Evolutionary conservation across 2,888 invertebrate species (phyloP), one percentile per base, ranked within the genome.

Genomic region (Merodon equestris): DNA sequence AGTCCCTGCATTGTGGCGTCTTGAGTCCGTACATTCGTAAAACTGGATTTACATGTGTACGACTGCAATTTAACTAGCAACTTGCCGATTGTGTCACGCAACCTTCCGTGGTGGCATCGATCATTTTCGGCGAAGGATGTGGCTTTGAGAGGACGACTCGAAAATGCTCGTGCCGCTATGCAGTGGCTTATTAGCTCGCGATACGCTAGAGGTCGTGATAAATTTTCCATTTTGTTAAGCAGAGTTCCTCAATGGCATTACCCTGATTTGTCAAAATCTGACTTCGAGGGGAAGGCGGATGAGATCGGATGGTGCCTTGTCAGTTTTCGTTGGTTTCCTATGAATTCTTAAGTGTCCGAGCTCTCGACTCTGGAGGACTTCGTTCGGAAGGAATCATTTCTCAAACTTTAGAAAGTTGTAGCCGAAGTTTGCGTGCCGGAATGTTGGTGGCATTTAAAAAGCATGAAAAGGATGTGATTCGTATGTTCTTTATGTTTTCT

Each of bases 81-180:
- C 2, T 27, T 72, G 61, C 66, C 73, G 77, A 72, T 73, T 79
- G 64, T 79, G 74, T 79, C 79, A 79, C 79, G 79, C 79, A 74
- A 79, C 68, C 79, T 51, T 74, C 18, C 58, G 48, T 77, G 67
- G 73, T 67, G 45, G 54, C 68, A 54, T 79, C 60, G 79, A 74
- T 79, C 77, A 77, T 79, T 74, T 44, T 7, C 12, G 38, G 48
- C 27, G 51, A 73, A 73, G 73, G 50, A 72, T 58, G 54, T n/a
- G n/a, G n/a, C n/a, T n/a, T n/a, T n/a, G n/a, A n/a, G n/a, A n/a
- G n/a, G n/a, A n/a, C n/a, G n/a, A n/a, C 34, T n/a, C 64, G 15
- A n/a, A 45, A 17, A 34, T 13, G 56, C 38, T 42, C 54, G 50
- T 34, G 34, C n/a, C n/a, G n/a, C n/a, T n/a, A n/a, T n/a, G n/a